Conservation (phyloP, 2,113 vertebrate genomes). For the Epinephelus fuscoguttatus region DNA sequence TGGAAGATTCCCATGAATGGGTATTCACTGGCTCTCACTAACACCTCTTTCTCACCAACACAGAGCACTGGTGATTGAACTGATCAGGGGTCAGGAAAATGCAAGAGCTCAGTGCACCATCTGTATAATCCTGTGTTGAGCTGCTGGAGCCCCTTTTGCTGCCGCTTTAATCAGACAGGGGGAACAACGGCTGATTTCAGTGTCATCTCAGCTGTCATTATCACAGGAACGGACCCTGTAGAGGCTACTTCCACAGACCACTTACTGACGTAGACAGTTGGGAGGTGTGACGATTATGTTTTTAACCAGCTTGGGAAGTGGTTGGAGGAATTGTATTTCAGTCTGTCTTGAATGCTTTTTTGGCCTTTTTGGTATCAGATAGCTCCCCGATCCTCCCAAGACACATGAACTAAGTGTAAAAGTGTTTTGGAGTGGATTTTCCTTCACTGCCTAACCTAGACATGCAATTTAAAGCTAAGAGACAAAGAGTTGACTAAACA, state of each 20-base stretch:
- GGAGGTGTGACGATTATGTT: not conserved
- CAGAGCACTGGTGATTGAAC: not conserved
- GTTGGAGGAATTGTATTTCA: not conserved
- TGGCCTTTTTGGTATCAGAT: not conserved
- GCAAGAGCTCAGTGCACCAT: not conserved
- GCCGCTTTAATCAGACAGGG: not conserved
- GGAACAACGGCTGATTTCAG: not conserved
- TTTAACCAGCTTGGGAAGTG: not conserved
- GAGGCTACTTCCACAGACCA: not conserved
- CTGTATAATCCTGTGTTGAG: not conserved
- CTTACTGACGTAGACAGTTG: not conserved
- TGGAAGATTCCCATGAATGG: no score
- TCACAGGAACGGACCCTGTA: not conserved
- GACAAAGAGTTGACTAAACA: slow-evolving; percentile 6
- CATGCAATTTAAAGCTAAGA: not conserved
- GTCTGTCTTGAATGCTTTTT: not conserved
- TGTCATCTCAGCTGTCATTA: not conserved
- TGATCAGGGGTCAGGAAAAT: not conserved
- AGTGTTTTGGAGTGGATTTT: not conserved
- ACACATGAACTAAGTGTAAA: not conserved
- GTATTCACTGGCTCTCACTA: not conserved
- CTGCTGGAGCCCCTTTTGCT: not conserved
- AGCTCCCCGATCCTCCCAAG: not conserved
- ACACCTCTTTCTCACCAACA: not conserved
- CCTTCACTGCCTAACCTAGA: not conserved